phyloP scores from a whole-genome alignment of 2,888 invertebrate species.

The Cordylochernes scorpioides region DNA sequence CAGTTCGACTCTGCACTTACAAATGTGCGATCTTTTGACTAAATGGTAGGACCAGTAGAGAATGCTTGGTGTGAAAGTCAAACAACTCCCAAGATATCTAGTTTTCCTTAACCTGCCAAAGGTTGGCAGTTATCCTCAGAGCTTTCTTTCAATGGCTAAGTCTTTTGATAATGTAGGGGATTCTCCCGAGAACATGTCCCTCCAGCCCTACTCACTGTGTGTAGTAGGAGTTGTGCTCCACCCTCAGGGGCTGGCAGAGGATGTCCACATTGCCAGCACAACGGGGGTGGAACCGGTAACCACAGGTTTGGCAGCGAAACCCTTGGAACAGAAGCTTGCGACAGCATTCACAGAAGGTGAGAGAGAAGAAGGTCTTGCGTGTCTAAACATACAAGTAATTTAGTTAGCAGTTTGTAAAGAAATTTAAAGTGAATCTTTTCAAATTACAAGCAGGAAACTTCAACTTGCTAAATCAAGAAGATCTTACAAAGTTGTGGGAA shows the following conservation, averaged over 20 bases:
- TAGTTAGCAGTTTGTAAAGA: constrained; percentile 2
- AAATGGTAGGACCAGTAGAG: no score
- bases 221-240: constrained; percentile 14
- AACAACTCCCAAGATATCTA: no score
- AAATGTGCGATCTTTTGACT: no score
- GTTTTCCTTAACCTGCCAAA: no score
- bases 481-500: constrained; percentile 66
- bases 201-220: constrained; percentile 16
- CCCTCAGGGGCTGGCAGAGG: constrained; percentile 49
- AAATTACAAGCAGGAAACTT: no score
- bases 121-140: constrained; percentile 4
- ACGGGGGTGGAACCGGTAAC: constrained; percentile 84
- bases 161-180: no score
- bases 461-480: no score
- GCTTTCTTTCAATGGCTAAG: constrained; percentile 21
- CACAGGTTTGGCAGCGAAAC: constrained; percentile 88
- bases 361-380: constrained; percentile 81
- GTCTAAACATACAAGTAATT: constrained; percentile 21
- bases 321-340: constrained; percentile 75
- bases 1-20: no score
- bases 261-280: constrained; percentile 69
- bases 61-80: no score
- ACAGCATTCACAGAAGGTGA: constrained; percentile 91
- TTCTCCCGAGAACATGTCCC: no score
- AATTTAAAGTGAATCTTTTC: no score